Evolutionary conservation across 2,113 vertebrate species (phyloP), one percentile per base, ranked within the genome.

Genomic region (Amia ocellicauda): DNA sequence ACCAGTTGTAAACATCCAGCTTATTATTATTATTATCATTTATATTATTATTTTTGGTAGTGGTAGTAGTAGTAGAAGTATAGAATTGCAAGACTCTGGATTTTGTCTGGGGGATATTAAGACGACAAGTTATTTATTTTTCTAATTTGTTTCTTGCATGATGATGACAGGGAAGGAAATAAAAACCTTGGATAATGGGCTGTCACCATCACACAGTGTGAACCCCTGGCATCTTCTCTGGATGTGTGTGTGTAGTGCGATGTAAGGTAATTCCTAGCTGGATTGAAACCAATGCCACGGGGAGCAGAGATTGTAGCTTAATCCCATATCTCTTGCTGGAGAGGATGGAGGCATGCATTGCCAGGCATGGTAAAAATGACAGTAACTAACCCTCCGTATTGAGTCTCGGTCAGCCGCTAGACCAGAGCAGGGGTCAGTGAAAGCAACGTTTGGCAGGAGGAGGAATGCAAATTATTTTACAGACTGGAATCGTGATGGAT

Each of bases 281-380:
- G 59, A 47, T 17, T 13, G 23, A 20, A 28, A 28, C 42, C 43
- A 49, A 9, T 23, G 59, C 42, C 59, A 61, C 29, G 43, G 59
- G n/a, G 43, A 29, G 42, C 41, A 20, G 42, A 49, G 42, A 49
- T 49, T 49, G 42, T 19, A 62, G 45, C 17, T 51, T 52, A 62
- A 52, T 62, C 60, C 47, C 47, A 3, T 62, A 51, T 36, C 45
- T 52, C n/a, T 29, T 31, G 3, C 60, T 62, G 45, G 50, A 52
- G 28, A 31, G 60, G 60, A 50, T 62, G 47, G n/a, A 16, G 28
- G n/a, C 47, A 60, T 26, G 24, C 58, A 60, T 41, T 19, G 58
- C 5, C 58, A 42, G 26, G 24, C 19, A 40, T 51, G n/a, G 50
- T 51, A 23, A 45, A 60, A 45, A n/a, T 8, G 29, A 58, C 29